These are phyloP conservation scores for Trichoplusia ni DNA, from an alignment of 1,140 invertebrate species.

Conservation along the genomic window DNA sequence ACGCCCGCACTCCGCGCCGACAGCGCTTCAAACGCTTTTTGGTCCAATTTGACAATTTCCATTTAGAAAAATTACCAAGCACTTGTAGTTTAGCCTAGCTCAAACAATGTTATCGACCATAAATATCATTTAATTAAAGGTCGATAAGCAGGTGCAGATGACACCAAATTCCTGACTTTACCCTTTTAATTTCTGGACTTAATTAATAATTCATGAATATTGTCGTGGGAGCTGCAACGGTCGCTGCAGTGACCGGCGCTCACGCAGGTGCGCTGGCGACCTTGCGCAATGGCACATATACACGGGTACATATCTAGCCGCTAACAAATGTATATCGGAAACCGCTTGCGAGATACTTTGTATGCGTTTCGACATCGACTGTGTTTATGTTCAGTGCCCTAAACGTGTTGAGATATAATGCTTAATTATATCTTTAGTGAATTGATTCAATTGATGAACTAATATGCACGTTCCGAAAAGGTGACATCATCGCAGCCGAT, in stretches of 20 bases:
- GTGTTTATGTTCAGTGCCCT: conserved; percentile 35
- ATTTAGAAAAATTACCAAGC: not conserved
- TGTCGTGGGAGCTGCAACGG: conserved; percentile 61
- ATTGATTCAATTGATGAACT: conserved; percentile 44
- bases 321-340: conserved; percentile 56
- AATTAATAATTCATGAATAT: conserved; percentile 54
- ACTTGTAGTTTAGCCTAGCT: not conserved
- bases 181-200: conserved; percentile 41
- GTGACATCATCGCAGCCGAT: conserved; percentile 54
- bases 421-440: conserved; percentile 20
- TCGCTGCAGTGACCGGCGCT: conserved; percentile 47
- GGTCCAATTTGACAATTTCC: conserved; percentile 46
- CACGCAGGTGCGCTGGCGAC: conserved; percentile 60
- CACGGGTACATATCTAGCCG: conserved; percentile 46
- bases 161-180: conserved; percentile 42
- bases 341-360: conserved; percentile 62
- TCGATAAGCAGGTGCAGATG: conserved; percentile 45
- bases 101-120: not conserved
- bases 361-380: conserved; percentile 53
- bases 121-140: conserved; percentile 12
- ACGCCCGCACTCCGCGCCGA: conserved; percentile 45
- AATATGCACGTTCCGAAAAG: conserved; percentile 37
- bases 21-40: conserved; percentile 65
- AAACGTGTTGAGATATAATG: conserved; percentile 41
- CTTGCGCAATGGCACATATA: conserved; percentile 67